Percentiles rank a stretch among this genome's conserved stretches.
phyloP scores from a whole-genome alignment of 2,888 invertebrate genomes.

The Mesoligia furuncula region DNA sequence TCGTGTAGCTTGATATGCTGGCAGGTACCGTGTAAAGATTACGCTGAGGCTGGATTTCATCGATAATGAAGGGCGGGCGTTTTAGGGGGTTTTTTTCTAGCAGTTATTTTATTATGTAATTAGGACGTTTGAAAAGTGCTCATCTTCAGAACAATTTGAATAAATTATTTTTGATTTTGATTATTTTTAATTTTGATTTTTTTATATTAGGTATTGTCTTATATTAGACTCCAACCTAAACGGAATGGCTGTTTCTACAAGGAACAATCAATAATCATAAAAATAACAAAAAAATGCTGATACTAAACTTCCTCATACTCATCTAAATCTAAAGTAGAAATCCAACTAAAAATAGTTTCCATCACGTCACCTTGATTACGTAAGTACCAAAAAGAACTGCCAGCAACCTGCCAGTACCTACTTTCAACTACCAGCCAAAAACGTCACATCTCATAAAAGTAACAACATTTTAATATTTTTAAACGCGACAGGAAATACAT shows the following conservation, averaged over 20 bases:
- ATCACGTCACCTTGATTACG: neutral
- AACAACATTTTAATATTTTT: conserved; percentile 55
- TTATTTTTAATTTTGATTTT: no score
- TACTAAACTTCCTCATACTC: neutral
- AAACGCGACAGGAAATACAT: conserved; percentile 55
- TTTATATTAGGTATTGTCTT: neutral
- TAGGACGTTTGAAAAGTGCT: neutral
- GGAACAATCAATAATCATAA: neutral
- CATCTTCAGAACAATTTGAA: neutral
- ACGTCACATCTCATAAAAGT: conserved; percentile 13
- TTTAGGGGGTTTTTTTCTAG: neutral
- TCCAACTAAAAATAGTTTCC: no score
- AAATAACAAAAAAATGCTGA: neutral
- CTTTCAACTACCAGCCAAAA: neutral
- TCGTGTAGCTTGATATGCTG: no score
- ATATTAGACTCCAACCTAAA: neutral
- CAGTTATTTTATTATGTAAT: neutral
- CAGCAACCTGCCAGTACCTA: conserved; percentile 1
- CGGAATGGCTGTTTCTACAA: neutral
- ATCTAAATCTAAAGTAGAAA: neutral
- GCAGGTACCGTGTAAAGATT: neutral
- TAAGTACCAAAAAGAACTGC: neutral
- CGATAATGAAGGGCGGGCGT: neutral
- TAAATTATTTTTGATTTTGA: neutral
- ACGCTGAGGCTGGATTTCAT: neutral